Evolutionary conservation across 2,888 invertebrate species (phyloP), one percentile per base, ranked within the genome.

Genomic region (Coenonympha glycerion): DNA sequence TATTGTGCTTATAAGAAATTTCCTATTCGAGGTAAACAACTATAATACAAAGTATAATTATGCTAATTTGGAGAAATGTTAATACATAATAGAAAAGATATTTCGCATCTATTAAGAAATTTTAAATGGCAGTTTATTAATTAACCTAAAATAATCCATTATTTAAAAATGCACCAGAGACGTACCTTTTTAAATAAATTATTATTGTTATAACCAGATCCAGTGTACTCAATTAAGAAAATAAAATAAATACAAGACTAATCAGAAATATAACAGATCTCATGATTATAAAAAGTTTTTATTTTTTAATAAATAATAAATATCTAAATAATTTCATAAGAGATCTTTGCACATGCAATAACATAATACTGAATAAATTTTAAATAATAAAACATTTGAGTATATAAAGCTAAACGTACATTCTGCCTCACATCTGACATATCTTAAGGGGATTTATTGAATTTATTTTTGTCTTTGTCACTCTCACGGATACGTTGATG

Each of bases 1-100:
- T 58, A 62, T 68, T 69, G 70, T 72, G 72, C 64, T 44, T 42
- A 49, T 6, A 21, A 42, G 34, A 24, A 40, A 6, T 18, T 42
- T 21, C 22, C 21, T 44, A 33, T 28, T 40, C 40, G 49, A 54
- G 24, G 34, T 50, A 47, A 22, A 21, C 18, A 36, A 33, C 22
- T 42, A 36, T 22, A 37, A 31, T 16, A 28, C 39, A 36, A 55
- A 49, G 28, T 49, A 21, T 39, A 5, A 1, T 24, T 24, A 45
- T 2, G 16, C 16, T 44, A 31, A 22, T 6, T 6, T 19, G 26
- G 8, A 19, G 26, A 8, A 18, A 21, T 40, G 15, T 24, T 16
- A 40, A 16, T 42, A 15, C 15, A 24, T 16, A 40, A 16, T 42
- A 15, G 24, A 24, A 22, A 22, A 18, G 3, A 18, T 13, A 15